These are phyloP conservation scores for Sarcophilus harrisii DNA, from an alignment of 2,797 vertebrate genomes.

Conservation along the genomic window DNA sequence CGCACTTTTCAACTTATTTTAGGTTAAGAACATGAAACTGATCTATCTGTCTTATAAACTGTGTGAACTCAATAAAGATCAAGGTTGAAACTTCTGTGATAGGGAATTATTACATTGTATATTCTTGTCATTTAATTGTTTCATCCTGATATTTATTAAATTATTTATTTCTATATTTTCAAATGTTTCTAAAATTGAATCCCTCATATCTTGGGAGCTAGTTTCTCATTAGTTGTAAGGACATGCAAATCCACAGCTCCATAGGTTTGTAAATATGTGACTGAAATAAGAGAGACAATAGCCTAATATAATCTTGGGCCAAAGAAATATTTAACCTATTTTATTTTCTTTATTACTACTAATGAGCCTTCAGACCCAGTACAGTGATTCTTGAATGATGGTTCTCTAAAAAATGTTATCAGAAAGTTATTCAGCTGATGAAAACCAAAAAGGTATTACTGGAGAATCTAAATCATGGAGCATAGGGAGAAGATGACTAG, in stretches of 20 bases:
- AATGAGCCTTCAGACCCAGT: constrained; percentile 98
- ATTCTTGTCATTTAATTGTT: too few relatives aligned
- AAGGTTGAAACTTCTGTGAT: constrained; percentile 99
- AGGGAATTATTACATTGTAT: constrained; percentile 95
- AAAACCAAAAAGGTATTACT: constrained; percentile 99
- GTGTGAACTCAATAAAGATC: constrained; percentile 99
- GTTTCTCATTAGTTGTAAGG: constrained; percentile 99
- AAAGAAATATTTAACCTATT: constrained; percentile 98
- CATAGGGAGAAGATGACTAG: constrained; percentile 99
- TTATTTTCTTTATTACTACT: constrained; percentile 98
- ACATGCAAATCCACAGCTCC: constrained; percentile 99
- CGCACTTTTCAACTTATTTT: constrained; percentile 97
- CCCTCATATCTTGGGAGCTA: constrained; percentile 97
- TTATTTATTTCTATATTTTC: constrained; percentile 97
- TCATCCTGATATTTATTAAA: background rate
- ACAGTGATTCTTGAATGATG: constrained; percentile 97
- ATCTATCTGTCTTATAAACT: constrained; percentile 98
- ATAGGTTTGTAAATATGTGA: constrained; percentile 97
- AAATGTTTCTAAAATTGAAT: constrained; percentile 97
- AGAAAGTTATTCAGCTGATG: constrained; percentile 95
- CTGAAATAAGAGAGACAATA: constrained; percentile 97
- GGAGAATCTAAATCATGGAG: constrained; percentile 97
- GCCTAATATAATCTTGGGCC: constrained; percentile 99
- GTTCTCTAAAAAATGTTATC: constrained; percentile 98
- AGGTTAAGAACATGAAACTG: constrained; percentile 99